Conservation (phyloP, 2,888 invertebrate species). For the Microplitis manilae region DNA sequence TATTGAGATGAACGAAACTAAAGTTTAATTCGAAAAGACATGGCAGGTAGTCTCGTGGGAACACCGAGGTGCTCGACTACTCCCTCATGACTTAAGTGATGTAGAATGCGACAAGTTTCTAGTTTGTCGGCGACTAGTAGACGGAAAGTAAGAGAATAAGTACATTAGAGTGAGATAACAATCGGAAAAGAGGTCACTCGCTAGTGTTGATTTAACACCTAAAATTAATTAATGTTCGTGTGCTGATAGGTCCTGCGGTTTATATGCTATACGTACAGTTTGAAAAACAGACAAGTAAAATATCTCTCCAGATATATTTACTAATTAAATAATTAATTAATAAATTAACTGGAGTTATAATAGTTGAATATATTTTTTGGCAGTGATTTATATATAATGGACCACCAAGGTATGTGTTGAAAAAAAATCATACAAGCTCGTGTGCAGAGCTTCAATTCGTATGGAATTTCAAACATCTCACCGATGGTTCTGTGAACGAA, state of each 20-base stretch:
- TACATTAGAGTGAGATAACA: constrained; percentile 14
- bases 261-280: constrained; percentile 6
- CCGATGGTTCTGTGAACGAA: constrained; percentile 3
- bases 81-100: constrained; percentile 40
- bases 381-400: not conserved
- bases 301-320: not conserved
- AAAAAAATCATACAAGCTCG: constrained; percentile 7
- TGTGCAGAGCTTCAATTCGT: not conserved
- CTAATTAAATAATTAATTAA: not conserved
- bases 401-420: not conserved
- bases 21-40: constrained; percentile 49
- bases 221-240: constrained; percentile 66
- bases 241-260: constrained; percentile 40
- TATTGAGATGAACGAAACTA: constrained; percentile 37
- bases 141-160: constrained; percentile 34
- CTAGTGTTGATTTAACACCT: constrained; percentile 67
- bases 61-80: constrained; percentile 57
- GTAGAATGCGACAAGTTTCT: constrained; percentile 23
- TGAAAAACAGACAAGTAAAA: not conserved
- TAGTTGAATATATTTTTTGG: not conserved
- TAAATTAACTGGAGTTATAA: not conserved
- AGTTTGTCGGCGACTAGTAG: not conserved
- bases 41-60: constrained; percentile 55
- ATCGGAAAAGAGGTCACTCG: constrained; percentile 47
- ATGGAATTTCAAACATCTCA: constrained; percentile 19